Evolutionary conservation across 2,113 vertebrate genomes (phyloP).

Genomic region (Xyliphius kryptos): DNA sequence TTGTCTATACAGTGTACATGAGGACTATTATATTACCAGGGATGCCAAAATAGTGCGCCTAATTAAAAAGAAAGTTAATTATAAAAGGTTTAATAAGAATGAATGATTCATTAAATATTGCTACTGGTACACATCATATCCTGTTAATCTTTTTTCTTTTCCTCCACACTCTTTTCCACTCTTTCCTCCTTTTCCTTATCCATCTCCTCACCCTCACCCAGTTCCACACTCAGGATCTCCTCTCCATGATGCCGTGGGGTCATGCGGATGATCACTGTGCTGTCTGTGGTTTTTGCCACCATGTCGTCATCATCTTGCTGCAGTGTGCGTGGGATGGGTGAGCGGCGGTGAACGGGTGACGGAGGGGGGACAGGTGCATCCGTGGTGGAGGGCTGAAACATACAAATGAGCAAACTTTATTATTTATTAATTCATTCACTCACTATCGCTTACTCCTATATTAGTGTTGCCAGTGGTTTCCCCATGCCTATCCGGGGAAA

Average conservation of each 20-base stretch:
- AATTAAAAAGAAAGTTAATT: too few relatives aligned
- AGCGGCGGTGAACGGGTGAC: conserved; percentile 57
- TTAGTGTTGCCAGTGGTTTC: too few relatives aligned
- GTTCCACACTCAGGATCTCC: conserved; percentile 71
- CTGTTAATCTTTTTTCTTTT: conserved; percentile 6
- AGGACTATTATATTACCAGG: too few relatives aligned
- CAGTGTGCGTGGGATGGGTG: conserved; percentile 31
- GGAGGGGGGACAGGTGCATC: conserved; percentile 44
- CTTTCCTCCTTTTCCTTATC: conserved; percentile 6
- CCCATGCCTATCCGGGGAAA: too few relatives aligned
- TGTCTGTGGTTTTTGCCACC: conserved; percentile 54
- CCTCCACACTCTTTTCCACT: not conserved
- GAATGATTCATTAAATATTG: too few relatives aligned
- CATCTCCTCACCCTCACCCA: conserved; percentile 4
- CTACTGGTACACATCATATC: too few relatives aligned
- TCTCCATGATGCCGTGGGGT: conserved; percentile 54
- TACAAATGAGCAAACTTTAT: conserved; percentile 3
- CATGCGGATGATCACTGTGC: conserved; percentile 60
- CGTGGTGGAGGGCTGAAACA: conserved; percentile 8
- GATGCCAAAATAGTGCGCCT: too few relatives aligned
- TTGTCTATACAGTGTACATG: too few relatives aligned
- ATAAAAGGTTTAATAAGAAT: not conserved
- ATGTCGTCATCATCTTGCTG: conserved; percentile 25
- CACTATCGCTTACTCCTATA: too few relatives aligned
- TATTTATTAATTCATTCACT: too few relatives aligned